These are phyloP conservation scores for Turritopsis rubra DNA, from an alignment of 30 jellyfish, hydroid and myxozoan species.

Conservation along the genomic window DNA sequence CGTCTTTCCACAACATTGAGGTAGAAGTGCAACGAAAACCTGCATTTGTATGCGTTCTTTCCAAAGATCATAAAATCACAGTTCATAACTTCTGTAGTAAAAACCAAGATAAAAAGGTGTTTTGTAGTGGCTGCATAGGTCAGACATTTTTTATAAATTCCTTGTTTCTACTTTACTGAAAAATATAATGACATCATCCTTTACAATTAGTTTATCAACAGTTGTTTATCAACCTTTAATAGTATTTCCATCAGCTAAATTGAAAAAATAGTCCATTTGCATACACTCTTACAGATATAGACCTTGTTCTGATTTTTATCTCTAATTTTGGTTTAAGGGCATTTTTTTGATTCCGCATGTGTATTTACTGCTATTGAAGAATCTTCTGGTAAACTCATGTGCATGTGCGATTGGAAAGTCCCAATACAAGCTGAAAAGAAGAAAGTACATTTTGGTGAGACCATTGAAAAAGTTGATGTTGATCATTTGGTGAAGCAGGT, in stretches of 20 bases:
- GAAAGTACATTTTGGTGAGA: conserved; percentile 23
- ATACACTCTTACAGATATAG: no score
- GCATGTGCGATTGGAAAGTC: conserved; percentile 57
- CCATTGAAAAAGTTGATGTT: neutral
- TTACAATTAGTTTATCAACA: no score
- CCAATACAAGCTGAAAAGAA: conserved; percentile 19
- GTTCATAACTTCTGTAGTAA: neutral
- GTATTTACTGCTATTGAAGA: conserved; percentile 57
- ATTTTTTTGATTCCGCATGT: conserved; percentile 59
- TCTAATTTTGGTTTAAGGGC: conserved; percentile 37
- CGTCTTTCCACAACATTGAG: neutral
- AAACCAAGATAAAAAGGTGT: conserved; percentile 15
- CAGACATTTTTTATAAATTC: neutral
- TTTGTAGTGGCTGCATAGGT: conserved; percentile 35
- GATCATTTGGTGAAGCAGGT: conserved; percentile 42
- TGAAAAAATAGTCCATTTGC: neutral
- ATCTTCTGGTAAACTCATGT: conserved; percentile 46
- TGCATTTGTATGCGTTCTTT: neutral
- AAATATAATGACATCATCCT: no score
- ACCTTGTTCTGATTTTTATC: no score
- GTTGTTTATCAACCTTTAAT: no score
- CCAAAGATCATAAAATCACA: conserved; percentile 15
- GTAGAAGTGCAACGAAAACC: conserved; percentile 1
- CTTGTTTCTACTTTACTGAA: neutral
- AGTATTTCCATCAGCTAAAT: no score